phyloP scores from a whole-genome alignment of 2,888 invertebrate genomes.

The Troglohyphantes excavatus region DNA sequence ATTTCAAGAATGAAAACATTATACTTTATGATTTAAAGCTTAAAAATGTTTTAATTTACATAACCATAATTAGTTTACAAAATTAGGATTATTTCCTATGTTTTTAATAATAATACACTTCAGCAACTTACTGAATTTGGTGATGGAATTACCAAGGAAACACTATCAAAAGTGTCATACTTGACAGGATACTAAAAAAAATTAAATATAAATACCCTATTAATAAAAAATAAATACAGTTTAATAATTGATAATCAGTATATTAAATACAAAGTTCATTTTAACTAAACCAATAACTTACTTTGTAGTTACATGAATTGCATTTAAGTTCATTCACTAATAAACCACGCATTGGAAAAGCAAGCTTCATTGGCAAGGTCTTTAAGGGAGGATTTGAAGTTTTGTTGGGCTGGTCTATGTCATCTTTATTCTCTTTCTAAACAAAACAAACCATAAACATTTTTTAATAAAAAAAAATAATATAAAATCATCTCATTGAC shows the following conservation, averaged over 20 bases:
- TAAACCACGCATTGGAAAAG: constrained; percentile 88
- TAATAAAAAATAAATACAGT: too few species aligned
- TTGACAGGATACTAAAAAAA: constrained; percentile 85
- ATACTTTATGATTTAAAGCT: too few species aligned
- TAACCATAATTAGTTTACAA: too few species aligned
- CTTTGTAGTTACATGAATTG: constrained; percentile 88
- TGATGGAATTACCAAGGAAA: constrained; percentile 90
- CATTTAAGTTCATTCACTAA: constrained; percentile 90
- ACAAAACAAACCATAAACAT: neutral
- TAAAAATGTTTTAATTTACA: too few species aligned
- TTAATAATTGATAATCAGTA: too few species aligned
- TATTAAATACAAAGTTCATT: too few species aligned
- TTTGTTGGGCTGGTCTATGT: constrained; percentile 4
- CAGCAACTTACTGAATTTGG: constrained; percentile 80
- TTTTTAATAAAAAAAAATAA: neutral
- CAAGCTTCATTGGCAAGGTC: constrained; percentile 42
- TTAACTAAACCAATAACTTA: constrained; percentile 81
- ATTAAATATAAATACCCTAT: neutral
- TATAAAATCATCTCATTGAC: neutral
- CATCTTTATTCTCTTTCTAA: constrained; percentile 19
- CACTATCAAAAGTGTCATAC: constrained; percentile 95
- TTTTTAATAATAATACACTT: too few species aligned
- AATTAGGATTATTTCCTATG: too few species aligned
- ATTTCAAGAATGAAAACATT: too few species aligned
- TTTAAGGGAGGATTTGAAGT: constrained; percentile 50